Evolutionary conservation across 2,113 vertebrate species (phyloP).

Genomic region (Aptenodytes forsteri): DNA sequence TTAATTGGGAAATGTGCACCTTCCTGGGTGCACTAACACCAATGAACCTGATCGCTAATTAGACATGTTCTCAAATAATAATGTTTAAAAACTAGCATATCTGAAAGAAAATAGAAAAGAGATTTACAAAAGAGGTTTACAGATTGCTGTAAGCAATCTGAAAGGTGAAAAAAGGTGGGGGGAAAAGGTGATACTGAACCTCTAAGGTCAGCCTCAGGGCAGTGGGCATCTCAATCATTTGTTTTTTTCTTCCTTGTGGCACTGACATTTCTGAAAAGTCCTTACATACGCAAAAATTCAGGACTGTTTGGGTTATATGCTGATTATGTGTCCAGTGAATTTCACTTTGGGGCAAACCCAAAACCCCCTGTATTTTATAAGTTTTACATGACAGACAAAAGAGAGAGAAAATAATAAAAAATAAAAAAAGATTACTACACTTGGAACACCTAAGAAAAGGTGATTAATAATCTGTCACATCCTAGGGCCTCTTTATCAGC

Average conservation of each 20-base stretch:
- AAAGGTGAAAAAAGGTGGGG: neutral
- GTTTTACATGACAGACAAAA: neutral
- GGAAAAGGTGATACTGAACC: neutral
- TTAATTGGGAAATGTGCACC: neutral
- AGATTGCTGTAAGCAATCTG: neutral
- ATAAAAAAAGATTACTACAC: neutral
- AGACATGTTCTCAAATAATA: neutral
- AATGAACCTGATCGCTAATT: neutral
- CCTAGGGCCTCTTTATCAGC: neutral
- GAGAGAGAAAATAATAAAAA: neutral
- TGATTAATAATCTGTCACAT: neutral
- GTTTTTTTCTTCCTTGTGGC: neutral
- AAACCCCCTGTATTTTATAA: neutral
- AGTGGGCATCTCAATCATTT: neutral
- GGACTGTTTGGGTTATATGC: neutral
- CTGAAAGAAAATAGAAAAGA: slow-evolving; percentile 7
- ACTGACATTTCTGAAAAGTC: neutral
- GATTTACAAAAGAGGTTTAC: neutral
- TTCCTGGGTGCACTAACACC: neutral
- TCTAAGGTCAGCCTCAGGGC: neutral
- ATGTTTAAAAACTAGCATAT: neutral
- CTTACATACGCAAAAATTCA: neutral
- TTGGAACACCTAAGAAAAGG: neutral
- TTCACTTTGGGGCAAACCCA: neutral
- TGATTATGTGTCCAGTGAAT: neutral